Base-by-base conservation (phyloP, 2,113 vertebrate genomes). In the Podocnemis expansa region DNA sequence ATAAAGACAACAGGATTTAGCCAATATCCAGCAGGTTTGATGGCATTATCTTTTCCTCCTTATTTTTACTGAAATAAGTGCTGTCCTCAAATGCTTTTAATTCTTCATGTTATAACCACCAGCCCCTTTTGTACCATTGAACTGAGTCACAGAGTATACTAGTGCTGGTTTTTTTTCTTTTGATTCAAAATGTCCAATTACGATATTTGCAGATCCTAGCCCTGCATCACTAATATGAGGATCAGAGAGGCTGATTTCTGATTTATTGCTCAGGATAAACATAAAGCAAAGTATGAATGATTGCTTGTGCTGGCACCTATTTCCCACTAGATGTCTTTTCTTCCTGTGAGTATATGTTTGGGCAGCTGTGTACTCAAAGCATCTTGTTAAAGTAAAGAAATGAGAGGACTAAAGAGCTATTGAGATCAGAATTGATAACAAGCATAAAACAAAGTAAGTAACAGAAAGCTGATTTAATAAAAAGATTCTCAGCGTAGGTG, bases 361-460 rank as follows among this genome's bases (percentile, higher is more conserved):
- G 14, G 17, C 2, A 78, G 63, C 43, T 84, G 67, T n/a, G 58
- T 22, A 19, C 76, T 29, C 83, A 96, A 91, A 21, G 21, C 70
- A 38, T 51, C 29, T 10, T 29, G 6, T 34, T 78, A 60, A 3
- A 70, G 22, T 76, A 45, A 41, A 82, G 52, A 52, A 67, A 4
- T 1, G 1, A 4, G 8, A 16, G 49, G 31, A 67, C 10, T 63
- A 38, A 4, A 75, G 13, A 10, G 25, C 73, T 51, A 31, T 58
- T 83, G 43, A 22, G 34, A 67, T n/a, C 24, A 5, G 34, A 41
- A 24, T 27, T 47, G 11, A 13, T n/a, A 70, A 19, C n/a, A 67
- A 51, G 47, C 5, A 2, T 11, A 13, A 73, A 91, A 22, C 3
- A 10, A 38, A 41, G 89, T 47, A 70, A 73, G 31, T 0, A 0